Percentiles rank a stretch among this genome's conserved stretches.
Conservation (phyloP, 1,140 invertebrate species). For the Drosophila serrata region DNA sequence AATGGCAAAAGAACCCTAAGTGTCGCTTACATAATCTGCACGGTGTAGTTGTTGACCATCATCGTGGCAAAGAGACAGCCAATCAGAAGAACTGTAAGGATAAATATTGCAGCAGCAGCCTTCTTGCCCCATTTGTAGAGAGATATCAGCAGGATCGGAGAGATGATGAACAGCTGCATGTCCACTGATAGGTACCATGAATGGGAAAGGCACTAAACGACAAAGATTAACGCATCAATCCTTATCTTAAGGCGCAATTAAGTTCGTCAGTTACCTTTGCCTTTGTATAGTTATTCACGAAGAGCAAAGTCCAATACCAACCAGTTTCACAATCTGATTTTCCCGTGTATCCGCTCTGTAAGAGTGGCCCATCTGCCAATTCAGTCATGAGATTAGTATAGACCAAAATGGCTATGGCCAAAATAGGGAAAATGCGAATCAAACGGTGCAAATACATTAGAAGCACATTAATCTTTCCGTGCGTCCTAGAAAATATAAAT, state of each 20-base stretch:
- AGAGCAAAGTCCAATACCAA: conserved; percentile 62
- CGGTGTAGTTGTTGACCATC: conserved; percentile 42
- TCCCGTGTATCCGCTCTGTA: conserved; percentile 19
- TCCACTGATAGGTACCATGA: conserved; percentile 3
- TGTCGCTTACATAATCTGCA: conserved; percentile 20
- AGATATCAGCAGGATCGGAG: conserved; percentile 90
- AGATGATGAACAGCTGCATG: conserved; percentile 90
- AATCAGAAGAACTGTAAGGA: conserved; percentile 27
- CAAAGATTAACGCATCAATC: neutral
- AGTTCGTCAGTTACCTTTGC: conserved; percentile 87
- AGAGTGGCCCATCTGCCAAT: neutral
- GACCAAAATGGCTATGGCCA: conserved; percentile 6
- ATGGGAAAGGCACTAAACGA: neutral
- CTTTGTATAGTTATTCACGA: conserved; percentile 60
- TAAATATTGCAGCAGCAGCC: conserved; percentile 35
- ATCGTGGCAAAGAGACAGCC: conserved; percentile 12
- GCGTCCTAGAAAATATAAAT: neutral
- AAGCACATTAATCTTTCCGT: neutral
- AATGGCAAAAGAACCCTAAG: neutral
- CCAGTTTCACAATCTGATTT: conserved; percentile 58
- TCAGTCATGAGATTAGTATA: conserved; percentile 19
- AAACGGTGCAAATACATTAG: conserved; percentile 1
- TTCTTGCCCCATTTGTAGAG: conserved; percentile 87
- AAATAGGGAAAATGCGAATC: conserved; percentile 3
- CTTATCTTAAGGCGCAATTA: too few relatives aligned